phyloP scores from a whole-genome alignment of 2,888 invertebrate species.

The Sialis fuliginosa region DNA sequence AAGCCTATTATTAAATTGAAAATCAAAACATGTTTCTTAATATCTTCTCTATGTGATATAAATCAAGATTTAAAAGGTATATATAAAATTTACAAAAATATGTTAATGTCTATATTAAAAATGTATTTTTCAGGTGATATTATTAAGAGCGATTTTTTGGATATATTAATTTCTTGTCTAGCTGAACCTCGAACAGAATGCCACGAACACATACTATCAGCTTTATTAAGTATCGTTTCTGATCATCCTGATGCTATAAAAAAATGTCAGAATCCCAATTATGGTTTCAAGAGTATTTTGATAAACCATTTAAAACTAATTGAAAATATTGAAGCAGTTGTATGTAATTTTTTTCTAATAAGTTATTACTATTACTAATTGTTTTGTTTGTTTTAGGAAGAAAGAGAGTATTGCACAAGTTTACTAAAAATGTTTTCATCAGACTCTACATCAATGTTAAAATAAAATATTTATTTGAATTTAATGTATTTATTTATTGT shows the following conservation, averaged over 20 bases:
- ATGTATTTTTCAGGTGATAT: slow-evolving; percentile 9
- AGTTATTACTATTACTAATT: neutral
- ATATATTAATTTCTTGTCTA: slow-evolving; percentile 11
- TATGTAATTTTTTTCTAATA: slow-evolving; percentile 11
- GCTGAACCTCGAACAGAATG: slow-evolving; percentile 15
- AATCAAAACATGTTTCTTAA: slow-evolving; percentile 56
- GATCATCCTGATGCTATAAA: slow-evolving; percentile 23
- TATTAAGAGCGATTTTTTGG: slow-evolving; percentile 12
- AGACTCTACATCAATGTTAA: neutral
- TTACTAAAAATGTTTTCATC: slow-evolving; percentile 9
- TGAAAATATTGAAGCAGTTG: slow-evolving; percentile 23
- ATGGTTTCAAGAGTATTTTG: slow-evolving; percentile 24
- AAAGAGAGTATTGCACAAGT: slow-evolving; percentile 12
- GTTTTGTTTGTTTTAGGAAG: slow-evolving; percentile 13
- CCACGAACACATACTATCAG: slow-evolving; percentile 32
- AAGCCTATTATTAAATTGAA: slow-evolving; percentile 37
- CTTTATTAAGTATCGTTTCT: slow-evolving; percentile 26
- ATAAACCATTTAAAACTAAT: slow-evolving; percentile 20
- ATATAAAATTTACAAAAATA: slow-evolving; percentile 3
- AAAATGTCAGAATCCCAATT: slow-evolving; percentile 26
- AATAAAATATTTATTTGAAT: too few species aligned
- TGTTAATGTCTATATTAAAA: too few species aligned
- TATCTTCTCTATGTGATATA: slow-evolving; percentile 38
- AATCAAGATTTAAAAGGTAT: slow-evolving; percentile 36
- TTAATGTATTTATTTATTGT: too few species aligned